phyloP scores from a whole-genome alignment of 2,797 vertebrate species.

The Chanos chanos region DNA sequence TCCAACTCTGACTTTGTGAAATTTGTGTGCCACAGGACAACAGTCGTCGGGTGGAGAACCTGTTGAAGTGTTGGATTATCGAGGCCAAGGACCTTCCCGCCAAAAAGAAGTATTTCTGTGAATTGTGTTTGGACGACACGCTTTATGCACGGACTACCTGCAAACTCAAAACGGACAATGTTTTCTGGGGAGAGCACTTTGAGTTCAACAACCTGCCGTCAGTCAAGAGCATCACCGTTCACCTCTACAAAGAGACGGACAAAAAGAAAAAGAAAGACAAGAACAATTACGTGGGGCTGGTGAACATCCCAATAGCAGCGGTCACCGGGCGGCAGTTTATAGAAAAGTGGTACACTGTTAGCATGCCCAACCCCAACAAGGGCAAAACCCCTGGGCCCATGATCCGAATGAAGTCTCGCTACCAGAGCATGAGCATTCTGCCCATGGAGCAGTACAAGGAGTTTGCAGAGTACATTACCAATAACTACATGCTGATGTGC shows the following conservation, averaged over 20 bases:
- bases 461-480: constrained; percentile 92
- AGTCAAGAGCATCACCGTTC: constrained; percentile 83
- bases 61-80: constrained; percentile 92
- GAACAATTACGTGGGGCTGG: constrained; percentile 90
- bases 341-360: constrained; percentile 94
- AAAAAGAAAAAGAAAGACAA: constrained; percentile 97
- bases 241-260: constrained; percentile 94
- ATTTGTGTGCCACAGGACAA: constrained; percentile 76
- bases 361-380: constrained; percentile 87
- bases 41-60: constrained; percentile 83
- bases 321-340: constrained; percentile 86
- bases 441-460: constrained; percentile 98
- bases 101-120: constrained; percentile 96
- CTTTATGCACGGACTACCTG: constrained; percentile 94
- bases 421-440: constrained; percentile 88
- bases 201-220: constrained; percentile 87
- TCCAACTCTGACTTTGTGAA: background rate
- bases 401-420: constrained; percentile 87
- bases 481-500: constrained; percentile 89
- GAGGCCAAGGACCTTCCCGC: constrained; percentile 93
- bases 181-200: constrained; percentile 97
- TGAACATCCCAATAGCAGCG: constrained; percentile 84
- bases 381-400: constrained; percentile 66
- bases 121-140: constrained; percentile 93
- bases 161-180: constrained; percentile 91